Evolutionary conservation across 2,888 invertebrate species (phyloP), one percentile per base, ranked within the genome.

Genomic region (Papilio elwesi): DNA sequence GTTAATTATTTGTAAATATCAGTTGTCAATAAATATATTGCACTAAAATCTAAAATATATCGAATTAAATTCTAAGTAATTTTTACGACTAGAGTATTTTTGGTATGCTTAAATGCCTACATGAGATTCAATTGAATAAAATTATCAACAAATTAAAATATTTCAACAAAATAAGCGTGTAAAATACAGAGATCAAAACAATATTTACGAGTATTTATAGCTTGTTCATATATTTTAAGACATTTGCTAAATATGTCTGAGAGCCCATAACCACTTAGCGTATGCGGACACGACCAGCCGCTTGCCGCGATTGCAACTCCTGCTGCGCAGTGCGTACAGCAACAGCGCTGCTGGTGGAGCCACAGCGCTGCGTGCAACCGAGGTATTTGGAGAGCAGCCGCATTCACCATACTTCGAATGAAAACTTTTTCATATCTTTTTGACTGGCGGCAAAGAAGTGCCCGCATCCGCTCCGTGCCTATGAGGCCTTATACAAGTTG

Each of bases 11-110:
- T 67, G 66, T 70, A 74, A 74, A 74, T 70, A 68, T 70, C 13
- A 16, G n/a, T 66, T 74, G 70, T 83, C 80, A 83, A 86, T 89
- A 88, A 89, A 87, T 87, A 89, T 90, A 90, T 90, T 91, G 90
- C 91, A 91, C 90, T 83, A 84, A 81, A 83, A 78, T 76, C 78
- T 82, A 83, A 78, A 78, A 76, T 77, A 73, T 76, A 76, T 67
- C 71, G 59, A 78, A 69, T 72, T 72, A 70, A 78, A 65, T 71
- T 73, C 65, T 68, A 72, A 70, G 71, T 69, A 64, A 70, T 12
- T 65, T 69, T 57, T 71, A 75, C 76, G 77, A 79, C 76, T 78
- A 78, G 77, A 80, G 81, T 84, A 85, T 83, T 81, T 77, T 80
- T 80, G 76, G 78, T 84, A 80, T 78, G 76, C 77, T 76, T 77